Percentiles rank a stretch among this genome's conserved stretches.
These are phyloP conservation scores for Sogatella furcifera DNA, from an alignment of 1,140 invertebrate species.

Conservation along the genomic window DNA sequence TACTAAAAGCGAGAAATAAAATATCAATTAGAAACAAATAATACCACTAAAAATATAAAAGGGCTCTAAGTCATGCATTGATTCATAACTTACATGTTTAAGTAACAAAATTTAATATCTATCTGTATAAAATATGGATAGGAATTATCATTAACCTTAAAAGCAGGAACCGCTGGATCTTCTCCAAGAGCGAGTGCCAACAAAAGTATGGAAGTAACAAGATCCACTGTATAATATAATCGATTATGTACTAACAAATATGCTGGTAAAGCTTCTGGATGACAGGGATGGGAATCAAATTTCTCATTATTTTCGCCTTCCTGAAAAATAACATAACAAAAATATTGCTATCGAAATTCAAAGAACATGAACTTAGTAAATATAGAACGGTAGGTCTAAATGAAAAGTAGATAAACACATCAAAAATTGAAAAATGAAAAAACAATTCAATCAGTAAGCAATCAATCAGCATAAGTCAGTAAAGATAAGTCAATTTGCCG, in stretches of 20 bases:
- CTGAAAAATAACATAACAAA: constrained; percentile 33
- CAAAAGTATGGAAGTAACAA: constrained; percentile 64
- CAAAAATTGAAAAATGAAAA: too few species aligned
- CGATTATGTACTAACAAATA: constrained; percentile 80
- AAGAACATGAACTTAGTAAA: too few species aligned
- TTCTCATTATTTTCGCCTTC: constrained; percentile 91
- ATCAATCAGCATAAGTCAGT: too few species aligned
- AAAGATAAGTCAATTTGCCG: too few species aligned
- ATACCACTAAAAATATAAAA: neutral
- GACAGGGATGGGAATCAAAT: constrained; percentile 78
- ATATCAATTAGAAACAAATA: too few species aligned
- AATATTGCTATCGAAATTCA: too few species aligned
- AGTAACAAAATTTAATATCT: too few species aligned
- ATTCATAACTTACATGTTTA: neutral
- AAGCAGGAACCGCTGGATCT: constrained; percentile 62
- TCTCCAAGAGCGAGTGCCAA: constrained; percentile 72
- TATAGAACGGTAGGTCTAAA: too few species aligned
- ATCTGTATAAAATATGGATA: neutral
- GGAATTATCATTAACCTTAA: constrained; percentile 35
- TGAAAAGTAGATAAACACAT: too few species aligned
- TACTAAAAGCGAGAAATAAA: too few species aligned
- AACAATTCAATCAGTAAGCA: too few species aligned
- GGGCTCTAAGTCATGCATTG: neutral
- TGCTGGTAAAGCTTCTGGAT: constrained; percentile 70
- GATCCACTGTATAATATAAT: constrained; percentile 78